A percentile compares a stretch with the other conserved stretches of the same genome.
These are phyloP conservation scores for Ceratosolen solmsi DNA, from an alignment of 1,140 invertebrate species.

Conservation along the genomic window DNA sequence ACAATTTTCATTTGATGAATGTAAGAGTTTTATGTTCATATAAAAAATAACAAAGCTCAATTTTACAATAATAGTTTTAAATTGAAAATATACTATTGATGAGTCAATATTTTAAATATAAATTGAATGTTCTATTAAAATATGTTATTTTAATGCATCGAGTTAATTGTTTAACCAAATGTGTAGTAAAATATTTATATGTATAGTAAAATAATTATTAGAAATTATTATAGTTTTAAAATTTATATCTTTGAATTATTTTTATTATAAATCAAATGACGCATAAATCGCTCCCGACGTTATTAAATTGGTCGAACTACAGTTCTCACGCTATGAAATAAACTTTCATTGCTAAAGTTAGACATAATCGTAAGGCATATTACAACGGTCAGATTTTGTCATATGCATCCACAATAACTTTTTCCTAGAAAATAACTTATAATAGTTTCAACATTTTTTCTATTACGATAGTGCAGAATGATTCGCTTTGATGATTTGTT, in stretches of 20 bases:
- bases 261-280: not conserved
- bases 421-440: not conserved
- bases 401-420: not conserved
- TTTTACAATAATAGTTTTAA: too few species aligned
- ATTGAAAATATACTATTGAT: too few species aligned
- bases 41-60: too few species aligned
- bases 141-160: too few species aligned
- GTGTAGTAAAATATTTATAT: not conserved
- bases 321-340: not conserved
- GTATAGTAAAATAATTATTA: not conserved
- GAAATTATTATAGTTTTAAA: not conserved
- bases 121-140: too few species aligned
- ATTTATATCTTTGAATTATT: not conserved
- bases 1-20: too few species aligned
- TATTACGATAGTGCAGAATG: not conserved
- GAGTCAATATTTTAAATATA: too few species aligned
- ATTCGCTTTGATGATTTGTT: not conserved
- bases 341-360: not conserved
- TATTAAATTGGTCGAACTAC: not conserved
- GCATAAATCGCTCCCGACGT: not conserved
- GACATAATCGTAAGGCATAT: too few species aligned
- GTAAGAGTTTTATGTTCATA: too few species aligned
- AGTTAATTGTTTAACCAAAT: too few species aligned
- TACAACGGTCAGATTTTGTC: conserved; percentile 5
- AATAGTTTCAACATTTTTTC: conserved; percentile 5